These are phyloP conservation scores for Philaethria dido DNA, from an alignment of 2,888 invertebrate species.

Conservation along the genomic window DNA sequence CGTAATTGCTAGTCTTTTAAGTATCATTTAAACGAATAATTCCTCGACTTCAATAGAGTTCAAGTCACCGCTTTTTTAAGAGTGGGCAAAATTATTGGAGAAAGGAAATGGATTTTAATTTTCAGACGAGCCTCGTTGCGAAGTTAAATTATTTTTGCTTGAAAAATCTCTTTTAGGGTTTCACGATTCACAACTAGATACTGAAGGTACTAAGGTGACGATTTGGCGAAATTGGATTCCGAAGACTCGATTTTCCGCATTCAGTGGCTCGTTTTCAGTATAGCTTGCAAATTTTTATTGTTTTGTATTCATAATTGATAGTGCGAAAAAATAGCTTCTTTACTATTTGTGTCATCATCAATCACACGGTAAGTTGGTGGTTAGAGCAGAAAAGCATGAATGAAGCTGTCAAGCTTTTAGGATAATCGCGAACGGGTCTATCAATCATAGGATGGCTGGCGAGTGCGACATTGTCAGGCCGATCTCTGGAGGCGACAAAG, in stretches of 20 bases:
- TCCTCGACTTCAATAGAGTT: conserved; percentile 66
- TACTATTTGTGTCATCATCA: conserved; percentile 44
- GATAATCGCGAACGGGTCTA: conserved; percentile 58
- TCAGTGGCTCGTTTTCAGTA: conserved; percentile 45
- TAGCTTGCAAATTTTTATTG: conserved; percentile 37
- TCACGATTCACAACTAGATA: conserved; percentile 62
- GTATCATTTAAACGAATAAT: conserved; percentile 77
- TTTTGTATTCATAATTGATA: conserved; percentile 1
- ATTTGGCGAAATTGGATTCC: conserved; percentile 55
- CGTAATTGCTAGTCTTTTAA: conserved; percentile 75
- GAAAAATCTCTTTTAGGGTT: conserved; percentile 68
- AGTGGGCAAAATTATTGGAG: conserved; percentile 60
- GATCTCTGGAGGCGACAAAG: no score
- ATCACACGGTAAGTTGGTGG: conserved; percentile 47
- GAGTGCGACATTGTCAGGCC: conserved; percentile 60
- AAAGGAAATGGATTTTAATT: conserved; percentile 64
- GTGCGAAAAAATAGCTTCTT: conserved; percentile 16
- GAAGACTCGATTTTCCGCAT: conserved; percentile 50
- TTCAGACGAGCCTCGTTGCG: conserved; percentile 59
- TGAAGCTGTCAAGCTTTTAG: conserved; percentile 64
- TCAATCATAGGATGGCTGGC: conserved; percentile 67
- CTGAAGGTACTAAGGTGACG: conserved; percentile 60
- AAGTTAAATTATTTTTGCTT: conserved; percentile 77
- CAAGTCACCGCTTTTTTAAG: conserved; percentile 58
- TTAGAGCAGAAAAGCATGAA: conserved; percentile 66